phyloP scores from a whole-genome alignment of 2,797 vertebrate species.

The Argentina silus region DNA sequence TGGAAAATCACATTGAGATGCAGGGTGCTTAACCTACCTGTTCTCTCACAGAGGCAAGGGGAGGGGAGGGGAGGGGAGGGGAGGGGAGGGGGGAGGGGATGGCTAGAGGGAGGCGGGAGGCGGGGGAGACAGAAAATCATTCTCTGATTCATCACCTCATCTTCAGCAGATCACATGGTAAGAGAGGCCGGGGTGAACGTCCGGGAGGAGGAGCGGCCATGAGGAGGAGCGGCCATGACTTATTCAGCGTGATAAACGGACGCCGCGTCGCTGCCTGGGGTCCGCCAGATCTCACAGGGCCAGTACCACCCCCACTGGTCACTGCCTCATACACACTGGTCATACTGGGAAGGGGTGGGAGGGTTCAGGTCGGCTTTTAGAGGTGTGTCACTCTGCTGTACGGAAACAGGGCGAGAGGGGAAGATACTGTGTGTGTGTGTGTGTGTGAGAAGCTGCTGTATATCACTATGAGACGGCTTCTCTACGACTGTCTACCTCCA shows the following conservation, averaged over 20 bases:
- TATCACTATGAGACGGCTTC: too few species aligned
- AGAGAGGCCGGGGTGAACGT: slow-evolving; percentile 44
- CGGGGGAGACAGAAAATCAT: slow-evolving; percentile 60
- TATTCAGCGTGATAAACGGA: slow-evolving; percentile 38
- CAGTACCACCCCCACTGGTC: too few species aligned
- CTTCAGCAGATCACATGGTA: slow-evolving; percentile 49
- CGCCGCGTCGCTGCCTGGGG: neutral
- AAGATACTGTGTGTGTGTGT: too few species aligned
- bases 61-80: slow-evolving; percentile 14
- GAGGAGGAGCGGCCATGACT: slow-evolving; percentile 47
- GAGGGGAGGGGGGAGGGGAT: too few species aligned
- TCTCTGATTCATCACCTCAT: slow-evolving; percentile 63
- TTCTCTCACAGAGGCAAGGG: slow-evolving; percentile 16
- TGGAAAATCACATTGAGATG: slow-evolving; percentile 56
- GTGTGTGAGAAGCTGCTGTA: too few species aligned
- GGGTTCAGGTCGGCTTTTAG: too few species aligned
- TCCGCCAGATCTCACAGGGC: neutral
- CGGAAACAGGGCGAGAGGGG: too few species aligned
- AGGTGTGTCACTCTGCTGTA: too few species aligned
- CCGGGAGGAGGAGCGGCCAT: too few species aligned
- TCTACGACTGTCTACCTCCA: too few species aligned
- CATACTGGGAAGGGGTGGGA: too few species aligned
- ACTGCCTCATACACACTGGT: too few species aligned
- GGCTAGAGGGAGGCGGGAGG: slow-evolving; percentile 36
- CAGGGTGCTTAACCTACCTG: slow-evolving; percentile 38